phyloP scores from a whole-genome alignment of 2,797 vertebrate genomes.

The Lutjanus argentimaculatus region DNA sequence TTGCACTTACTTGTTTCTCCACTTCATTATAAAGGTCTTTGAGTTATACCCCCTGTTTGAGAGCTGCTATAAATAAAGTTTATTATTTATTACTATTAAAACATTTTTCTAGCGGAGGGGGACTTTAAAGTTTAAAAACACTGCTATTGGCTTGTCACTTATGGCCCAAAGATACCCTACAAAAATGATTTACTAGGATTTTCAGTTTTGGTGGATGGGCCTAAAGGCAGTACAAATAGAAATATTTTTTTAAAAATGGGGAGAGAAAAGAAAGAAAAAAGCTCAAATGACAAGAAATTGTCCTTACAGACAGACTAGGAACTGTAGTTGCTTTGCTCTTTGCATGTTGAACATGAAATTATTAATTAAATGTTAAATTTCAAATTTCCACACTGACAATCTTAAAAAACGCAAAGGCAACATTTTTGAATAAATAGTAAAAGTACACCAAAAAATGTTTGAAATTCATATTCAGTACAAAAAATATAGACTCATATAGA shows the following conservation, averaged over 20 bases:
- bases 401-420: too few relatives aligned
- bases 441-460: too few relatives aligned
- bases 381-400: not conserved
- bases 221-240: not conserved
- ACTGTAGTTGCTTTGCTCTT: not conserved
- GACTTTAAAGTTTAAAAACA: not conserved
- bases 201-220: not conserved
- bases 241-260: not conserved
- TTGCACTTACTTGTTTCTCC: too few relatives aligned
- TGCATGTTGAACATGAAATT: not conserved
- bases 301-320: not conserved
- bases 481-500: too few relatives aligned
- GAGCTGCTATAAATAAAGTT: too few relatives aligned
- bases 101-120: too few relatives aligned
- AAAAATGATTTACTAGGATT: not conserved
- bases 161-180: not conserved
- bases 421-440: too few relatives aligned
- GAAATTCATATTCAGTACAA: too few relatives aligned
- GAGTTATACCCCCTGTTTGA: too few relatives aligned
- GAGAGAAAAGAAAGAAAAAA: not conserved
- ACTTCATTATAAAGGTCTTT: too few relatives aligned
- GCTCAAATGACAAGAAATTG: not conserved
- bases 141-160: not conserved
- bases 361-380: not conserved
- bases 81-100: too few relatives aligned